Evolutionary conservation across 2,888 invertebrate species (phyloP), one percentile per base, ranked within the genome.

Genomic region (Cotesia congregata): DNA sequence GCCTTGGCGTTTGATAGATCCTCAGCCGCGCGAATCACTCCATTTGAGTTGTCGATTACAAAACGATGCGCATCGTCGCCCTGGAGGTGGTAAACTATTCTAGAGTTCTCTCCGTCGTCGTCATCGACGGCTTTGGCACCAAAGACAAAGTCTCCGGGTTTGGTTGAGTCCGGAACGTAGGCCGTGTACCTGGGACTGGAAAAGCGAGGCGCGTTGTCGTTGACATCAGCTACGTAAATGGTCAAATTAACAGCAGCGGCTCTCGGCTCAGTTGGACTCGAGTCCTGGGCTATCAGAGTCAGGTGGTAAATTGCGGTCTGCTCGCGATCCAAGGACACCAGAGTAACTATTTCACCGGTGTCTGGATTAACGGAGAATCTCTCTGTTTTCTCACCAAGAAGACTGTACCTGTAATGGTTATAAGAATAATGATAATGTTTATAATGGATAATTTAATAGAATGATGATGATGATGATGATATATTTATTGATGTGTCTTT

Each of bases 281-380:
- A 95, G 89, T 97, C 97, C 88, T 95, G 95, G 1, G 97, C 97
- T 91, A 96, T 95, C 17, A 97, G 91, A 1, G 95, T 95, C 80
- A 98, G 90, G 86, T 94, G 94, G 87, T 97, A 97, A 1, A 92
- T 90, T 72, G 94, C 91, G 79, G 92, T 93, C 83, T 94, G 94
- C 90, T 97, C 97, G 75, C 97, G 92, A 87, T 97, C 97, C 75
- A 97, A 90, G 6, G 93, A 91, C 5, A 91, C 91, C 77, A 93
- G 92, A 0, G 96, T 96, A 5, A 92, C 92, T 78, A 98, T 94
- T 74, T 94, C 91, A 0, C 98, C 98, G 0, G 95, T 94, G 61
- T 93, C 92, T 6, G 94, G 91, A 87, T 97, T 92, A 74, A 98
- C 94, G 80, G 91, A 90, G 89, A 98, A 98, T 83, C 94, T 92